Percentiles rank a stretch among this genome's conserved stretches.
These are phyloP conservation scores for Gymnorhina tibicen DNA, from an alignment of 2,113 vertebrate genomes.

Conservation along the genomic window DNA sequence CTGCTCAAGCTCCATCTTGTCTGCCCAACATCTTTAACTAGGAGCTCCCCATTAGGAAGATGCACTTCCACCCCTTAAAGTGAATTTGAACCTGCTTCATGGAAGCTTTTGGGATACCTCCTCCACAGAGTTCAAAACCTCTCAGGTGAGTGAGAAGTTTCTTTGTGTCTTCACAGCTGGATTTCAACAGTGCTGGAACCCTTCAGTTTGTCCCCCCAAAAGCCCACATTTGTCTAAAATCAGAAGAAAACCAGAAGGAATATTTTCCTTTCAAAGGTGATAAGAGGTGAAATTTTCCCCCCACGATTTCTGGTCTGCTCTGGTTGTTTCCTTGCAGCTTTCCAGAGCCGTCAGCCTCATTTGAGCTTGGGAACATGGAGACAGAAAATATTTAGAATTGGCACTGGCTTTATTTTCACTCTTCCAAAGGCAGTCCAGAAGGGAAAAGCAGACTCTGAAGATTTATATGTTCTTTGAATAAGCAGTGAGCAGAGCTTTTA, in stretches of 20 bases:
- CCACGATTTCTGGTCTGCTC: not conserved
- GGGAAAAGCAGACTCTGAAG: not conserved
- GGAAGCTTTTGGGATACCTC: not conserved
- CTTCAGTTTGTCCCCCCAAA: not conserved
- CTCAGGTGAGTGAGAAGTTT: not conserved
- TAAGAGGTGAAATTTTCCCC: not conserved
- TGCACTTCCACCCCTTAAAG: not conserved
- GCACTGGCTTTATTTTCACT: slow-evolving; percentile 2
- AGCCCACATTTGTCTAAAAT: not conserved
- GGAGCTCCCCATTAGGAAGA: not conserved
- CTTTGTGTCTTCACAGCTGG: not conserved
- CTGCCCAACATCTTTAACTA: not conserved
- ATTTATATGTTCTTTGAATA: not conserved
- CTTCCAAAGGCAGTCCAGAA: not conserved
- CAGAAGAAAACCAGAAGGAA: not conserved
- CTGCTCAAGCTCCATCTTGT: not conserved
- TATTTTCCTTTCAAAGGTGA: not conserved
- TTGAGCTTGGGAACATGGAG: not conserved
- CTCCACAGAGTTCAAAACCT: not conserved
- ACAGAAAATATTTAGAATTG: slow-evolving; percentile 24
- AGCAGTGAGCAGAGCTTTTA: not conserved
- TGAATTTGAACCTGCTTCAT: not conserved
- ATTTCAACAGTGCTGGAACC: not conserved
- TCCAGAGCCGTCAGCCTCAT: not conserved
- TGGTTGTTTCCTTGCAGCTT: not conserved